Evolutionary conservation across 2,888 invertebrate genomes (phyloP).

Genomic region (Sminthurinus aureus): DNA sequence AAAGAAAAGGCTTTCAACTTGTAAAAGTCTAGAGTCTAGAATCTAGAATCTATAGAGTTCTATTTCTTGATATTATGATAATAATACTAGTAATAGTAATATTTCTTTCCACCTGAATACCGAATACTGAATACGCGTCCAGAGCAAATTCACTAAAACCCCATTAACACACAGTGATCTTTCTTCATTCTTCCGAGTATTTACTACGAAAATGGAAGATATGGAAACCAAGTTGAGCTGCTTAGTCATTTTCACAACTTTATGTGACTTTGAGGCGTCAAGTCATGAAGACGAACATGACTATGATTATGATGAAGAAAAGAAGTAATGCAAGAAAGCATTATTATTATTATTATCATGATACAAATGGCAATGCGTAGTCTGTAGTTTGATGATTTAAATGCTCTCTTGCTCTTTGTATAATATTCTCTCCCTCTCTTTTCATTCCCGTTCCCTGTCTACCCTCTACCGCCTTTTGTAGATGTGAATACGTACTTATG

Average conservation of each 20-base stretch:
- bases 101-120: too few relatives aligned
- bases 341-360: too few relatives aligned
- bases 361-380: neutral
- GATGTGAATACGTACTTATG: too few relatives aligned
- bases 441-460: neutral
- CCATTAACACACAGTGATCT: neutral
- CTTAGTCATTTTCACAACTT: slow-evolving; percentile 14
- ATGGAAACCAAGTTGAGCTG: too few relatives aligned
- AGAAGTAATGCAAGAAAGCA: neutral
- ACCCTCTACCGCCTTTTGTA: too few relatives aligned
- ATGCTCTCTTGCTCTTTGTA: neutral
- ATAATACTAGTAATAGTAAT: neutral
- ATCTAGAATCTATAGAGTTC: too few relatives aligned
- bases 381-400: neutral
- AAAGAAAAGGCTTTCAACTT: too few relatives aligned
- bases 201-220: neutral
- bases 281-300: neutral
- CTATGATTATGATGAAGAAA: neutral
- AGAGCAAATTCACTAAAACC: neutral
- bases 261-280: slow-evolving; percentile 6
- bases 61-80: neutral
- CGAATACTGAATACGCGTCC: too few relatives aligned
- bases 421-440: neutral
- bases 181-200: neutral
- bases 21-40: too few relatives aligned